Conservation (phyloP, 35 echinoderm and acorn worm species). For the Heliocidaris tuberculata region DNA sequence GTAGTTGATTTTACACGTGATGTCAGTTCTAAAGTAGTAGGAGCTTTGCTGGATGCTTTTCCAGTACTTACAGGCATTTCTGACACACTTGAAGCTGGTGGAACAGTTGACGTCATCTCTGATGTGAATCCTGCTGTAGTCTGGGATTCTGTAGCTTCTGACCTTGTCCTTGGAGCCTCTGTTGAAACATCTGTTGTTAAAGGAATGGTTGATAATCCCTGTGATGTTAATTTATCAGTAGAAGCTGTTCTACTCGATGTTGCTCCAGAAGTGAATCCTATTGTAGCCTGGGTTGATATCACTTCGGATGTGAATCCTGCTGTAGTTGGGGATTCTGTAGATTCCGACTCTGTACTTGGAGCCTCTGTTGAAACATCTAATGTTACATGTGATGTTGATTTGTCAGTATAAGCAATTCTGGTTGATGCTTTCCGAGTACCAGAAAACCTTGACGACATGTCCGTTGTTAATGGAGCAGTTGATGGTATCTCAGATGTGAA, state of each 20-base stretch:
- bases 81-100: not conserved
- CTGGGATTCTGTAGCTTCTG: too few species aligned
- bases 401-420: too few species aligned
- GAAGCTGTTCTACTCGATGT: not conserved
- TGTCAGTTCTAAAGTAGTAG: constrained; percentile 6
- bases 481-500: not conserved
- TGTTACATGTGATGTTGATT: not conserved
- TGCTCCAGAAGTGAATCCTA: not conserved
- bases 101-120: not conserved
- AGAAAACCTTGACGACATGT: too few species aligned
- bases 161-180: not conserved
- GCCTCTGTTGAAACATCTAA: too few species aligned
- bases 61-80: not conserved
- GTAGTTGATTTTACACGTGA: not conserved
- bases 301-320: not conserved
- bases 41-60: not conserved
- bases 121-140: too few species aligned
- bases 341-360: too few species aligned
- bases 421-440: not conserved
- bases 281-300: not conserved
- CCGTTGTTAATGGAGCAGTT: not conserved
- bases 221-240: not conserved
- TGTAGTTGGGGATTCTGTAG: too few species aligned
- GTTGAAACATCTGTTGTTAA: not conserved
- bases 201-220: not conserved